Percentiles rank a stretch among this genome's conserved stretches.
These are phyloP conservation scores for Dione vanillae DNA, from an alignment of 2,888 invertebrate species.

Conservation along the genomic window DNA sequence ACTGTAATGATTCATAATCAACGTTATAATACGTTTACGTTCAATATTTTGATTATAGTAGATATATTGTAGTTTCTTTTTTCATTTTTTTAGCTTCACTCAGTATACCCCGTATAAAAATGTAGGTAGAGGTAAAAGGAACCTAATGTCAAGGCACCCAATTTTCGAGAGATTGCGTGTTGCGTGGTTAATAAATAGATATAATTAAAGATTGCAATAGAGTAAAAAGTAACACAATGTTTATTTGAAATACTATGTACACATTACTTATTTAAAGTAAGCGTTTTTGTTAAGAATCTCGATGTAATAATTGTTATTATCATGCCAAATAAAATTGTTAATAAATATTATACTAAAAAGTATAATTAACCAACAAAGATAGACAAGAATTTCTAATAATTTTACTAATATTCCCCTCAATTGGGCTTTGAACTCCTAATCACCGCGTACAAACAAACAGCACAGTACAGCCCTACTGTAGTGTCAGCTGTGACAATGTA, in stretches of 20 bases:
- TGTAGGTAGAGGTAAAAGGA: no score
- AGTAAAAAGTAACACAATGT: no score
- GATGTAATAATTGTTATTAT: not conserved
- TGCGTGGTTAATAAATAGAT: not conserved
- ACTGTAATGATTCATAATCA: not conserved
- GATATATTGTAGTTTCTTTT: no score
- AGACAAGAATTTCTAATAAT: no score
- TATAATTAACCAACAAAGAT: no score
- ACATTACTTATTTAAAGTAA: not conserved
- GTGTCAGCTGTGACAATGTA: not conserved
- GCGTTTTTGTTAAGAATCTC: not conserved
- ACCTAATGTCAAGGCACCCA: not conserved
- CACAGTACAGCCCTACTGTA: not conserved
- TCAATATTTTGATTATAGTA: not conserved
- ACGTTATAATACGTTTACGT: not conserved
- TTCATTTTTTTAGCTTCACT: no score
- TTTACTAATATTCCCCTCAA: not conserved
- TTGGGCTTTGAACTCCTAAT: not conserved
- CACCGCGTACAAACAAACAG: not conserved
- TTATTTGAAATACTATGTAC: no score
- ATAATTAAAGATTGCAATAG: not conserved
- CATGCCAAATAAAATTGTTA: not conserved
- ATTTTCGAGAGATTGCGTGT: not conserved
- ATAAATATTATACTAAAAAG: conserved; percentile 10
- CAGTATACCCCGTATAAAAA: no score